phyloP scores from a whole-genome alignment of 2,113 vertebrate species.

The Mobula hypostoma region DNA sequence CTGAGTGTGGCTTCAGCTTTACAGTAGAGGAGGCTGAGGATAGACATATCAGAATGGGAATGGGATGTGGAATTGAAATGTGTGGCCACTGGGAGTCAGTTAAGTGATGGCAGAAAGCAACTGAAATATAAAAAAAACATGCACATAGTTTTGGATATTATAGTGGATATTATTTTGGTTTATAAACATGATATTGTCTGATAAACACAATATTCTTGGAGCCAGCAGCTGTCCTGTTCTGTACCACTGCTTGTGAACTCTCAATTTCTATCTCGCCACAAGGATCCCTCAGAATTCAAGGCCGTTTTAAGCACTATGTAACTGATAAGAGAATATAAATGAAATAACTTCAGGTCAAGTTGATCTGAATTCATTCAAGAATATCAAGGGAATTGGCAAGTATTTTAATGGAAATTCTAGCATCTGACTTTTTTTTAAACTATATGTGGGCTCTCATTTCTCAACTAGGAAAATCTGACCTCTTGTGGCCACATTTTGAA shows the following conservation, averaged over 20 bases:
- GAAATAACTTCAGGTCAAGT: not conserved
- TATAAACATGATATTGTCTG: not conserved
- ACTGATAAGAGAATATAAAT: not conserved
- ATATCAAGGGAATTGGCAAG: not conserved
- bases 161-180: not conserved
- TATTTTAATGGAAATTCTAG: not conserved
- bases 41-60: too few species aligned
- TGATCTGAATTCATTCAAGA: slow-evolving; percentile 16
- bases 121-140: not conserved
- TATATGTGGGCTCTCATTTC: not conserved
- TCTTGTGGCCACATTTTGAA: slow-evolving; percentile 1
- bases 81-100: too few species aligned
- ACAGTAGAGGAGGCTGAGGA: too few species aligned
- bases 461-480: slow-evolving; percentile 18
- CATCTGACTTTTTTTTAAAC: not conserved
- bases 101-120: not conserved
- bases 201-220: not conserved
- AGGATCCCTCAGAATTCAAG: not conserved
- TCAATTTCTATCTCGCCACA: too few species aligned
- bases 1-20: too few species aligned
- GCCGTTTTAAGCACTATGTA: not conserved
- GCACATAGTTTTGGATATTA: not conserved
- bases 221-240: not conserved
- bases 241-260: not conserved
- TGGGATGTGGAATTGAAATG: too few species aligned